These are phyloP conservation scores for Amorpha juglandis DNA, from an alignment of 2,888 invertebrate genomes.

Conservation along the genomic window DNA sequence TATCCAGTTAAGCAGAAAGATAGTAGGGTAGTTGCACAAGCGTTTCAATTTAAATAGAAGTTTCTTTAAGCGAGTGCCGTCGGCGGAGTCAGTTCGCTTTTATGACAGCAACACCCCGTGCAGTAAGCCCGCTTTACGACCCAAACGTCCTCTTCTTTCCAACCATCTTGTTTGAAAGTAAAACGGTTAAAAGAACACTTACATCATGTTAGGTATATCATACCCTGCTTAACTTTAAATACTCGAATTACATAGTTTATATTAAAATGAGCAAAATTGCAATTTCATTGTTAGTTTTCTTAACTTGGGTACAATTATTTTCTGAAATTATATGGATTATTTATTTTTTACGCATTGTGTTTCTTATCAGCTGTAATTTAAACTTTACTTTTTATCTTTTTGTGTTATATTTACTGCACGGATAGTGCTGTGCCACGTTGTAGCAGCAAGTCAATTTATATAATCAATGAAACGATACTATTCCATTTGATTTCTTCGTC, in stretches of 20 bases:
- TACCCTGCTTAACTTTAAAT: constrained; percentile 32
- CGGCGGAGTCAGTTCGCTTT: constrained; percentile 59
- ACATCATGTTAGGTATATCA: constrained; percentile 47
- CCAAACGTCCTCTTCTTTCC: constrained; percentile 61
- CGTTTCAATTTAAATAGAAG: constrained; percentile 63
- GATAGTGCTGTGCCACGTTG: too few species aligned
- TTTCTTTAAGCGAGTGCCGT: constrained; percentile 49
- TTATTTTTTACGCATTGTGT: too few species aligned
- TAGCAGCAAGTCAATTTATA: too few species aligned
- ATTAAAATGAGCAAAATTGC: background rate
- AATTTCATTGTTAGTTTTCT: background rate
- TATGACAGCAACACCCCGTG: constrained; percentile 69
- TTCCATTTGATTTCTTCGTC: background rate
- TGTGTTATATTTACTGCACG: too few species aligned
- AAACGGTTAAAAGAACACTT: constrained; percentile 59
- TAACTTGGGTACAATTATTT: background rate
- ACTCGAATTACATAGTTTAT: constrained; percentile 1
- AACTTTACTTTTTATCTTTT: too few species aligned
- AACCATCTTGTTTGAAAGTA: constrained; percentile 66
- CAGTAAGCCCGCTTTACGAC: constrained; percentile 71
- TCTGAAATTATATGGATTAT: too few species aligned
- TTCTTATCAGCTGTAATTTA: too few species aligned
- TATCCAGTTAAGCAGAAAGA: constrained; percentile 50
- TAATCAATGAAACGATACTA: background rate
- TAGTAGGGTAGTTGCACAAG: constrained; percentile 41